Conservation (phyloP, 2,797 vertebrate genomes). For the Crotalus adamanteus region DNA sequence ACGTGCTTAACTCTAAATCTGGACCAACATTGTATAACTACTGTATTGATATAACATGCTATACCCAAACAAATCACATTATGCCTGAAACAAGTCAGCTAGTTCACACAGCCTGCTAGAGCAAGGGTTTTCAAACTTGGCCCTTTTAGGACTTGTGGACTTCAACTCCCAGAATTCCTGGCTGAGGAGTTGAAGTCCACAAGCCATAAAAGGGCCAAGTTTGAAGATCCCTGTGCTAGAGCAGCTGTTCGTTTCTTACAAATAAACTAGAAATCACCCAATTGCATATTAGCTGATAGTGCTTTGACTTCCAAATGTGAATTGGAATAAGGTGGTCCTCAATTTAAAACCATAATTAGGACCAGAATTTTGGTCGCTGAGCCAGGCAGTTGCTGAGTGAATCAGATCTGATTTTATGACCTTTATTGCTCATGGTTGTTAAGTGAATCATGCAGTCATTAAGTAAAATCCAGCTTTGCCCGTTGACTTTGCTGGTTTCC, state of each 20-base stretch:
- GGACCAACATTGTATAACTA: neutral
- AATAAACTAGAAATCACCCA: neutral
- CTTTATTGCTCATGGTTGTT: too few species aligned
- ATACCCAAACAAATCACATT: neutral
- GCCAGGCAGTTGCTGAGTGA: too few species aligned
- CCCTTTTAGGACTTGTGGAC: too few species aligned
- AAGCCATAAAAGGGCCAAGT: too few species aligned
- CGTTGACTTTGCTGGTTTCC: neutral
- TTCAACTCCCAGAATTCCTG: too few species aligned
- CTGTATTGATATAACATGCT: neutral
- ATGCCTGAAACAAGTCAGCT: neutral
- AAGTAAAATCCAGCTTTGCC: neutral
- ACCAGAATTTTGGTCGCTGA: neutral
- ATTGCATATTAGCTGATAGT: neutral
- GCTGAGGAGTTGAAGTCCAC: too few species aligned
- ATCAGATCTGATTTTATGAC: too few species aligned
- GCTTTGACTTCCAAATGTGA: neutral
- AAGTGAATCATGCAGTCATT: neutral
- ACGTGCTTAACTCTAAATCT: neutral
- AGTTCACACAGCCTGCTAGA: neutral
- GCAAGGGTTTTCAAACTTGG: neutral
- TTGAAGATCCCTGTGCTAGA: too few species aligned
- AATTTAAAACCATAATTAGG: neutral
- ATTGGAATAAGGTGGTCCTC: neutral
- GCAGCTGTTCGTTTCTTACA: neutral